Evolutionary conservation across 2,113 vertebrate species (phyloP).

Genomic region (Glaucomys volans): DNA sequence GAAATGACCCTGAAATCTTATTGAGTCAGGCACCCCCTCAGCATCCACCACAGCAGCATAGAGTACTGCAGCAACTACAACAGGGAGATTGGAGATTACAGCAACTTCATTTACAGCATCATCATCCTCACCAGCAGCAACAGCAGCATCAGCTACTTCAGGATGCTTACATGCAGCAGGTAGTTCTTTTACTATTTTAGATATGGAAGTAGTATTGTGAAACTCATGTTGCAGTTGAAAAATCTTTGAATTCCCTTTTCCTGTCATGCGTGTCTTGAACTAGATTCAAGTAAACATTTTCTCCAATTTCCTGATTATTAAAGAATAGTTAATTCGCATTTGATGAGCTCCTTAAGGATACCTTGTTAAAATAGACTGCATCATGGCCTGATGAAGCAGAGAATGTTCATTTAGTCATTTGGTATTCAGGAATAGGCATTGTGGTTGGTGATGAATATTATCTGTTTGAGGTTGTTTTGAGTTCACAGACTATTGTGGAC

Average conservation of each 20-base stretch:
- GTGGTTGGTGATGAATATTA: not conserved
- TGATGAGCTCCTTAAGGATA: not conserved
- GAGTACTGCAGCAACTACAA: slow-evolving; percentile 97
- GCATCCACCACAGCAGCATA: slow-evolving; percentile 90
- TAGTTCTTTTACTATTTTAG: slow-evolving; percentile 46
- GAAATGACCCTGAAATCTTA: slow-evolving; percentile 84
- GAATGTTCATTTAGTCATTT: not conserved
- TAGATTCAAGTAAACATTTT: not conserved
- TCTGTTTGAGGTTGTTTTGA: slow-evolving; percentile 28
- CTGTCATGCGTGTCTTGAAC: not conserved
- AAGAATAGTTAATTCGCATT: slow-evolving; percentile 21
- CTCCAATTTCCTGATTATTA: not conserved
- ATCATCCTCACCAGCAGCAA: slow-evolving; percentile 81
- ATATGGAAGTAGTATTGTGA: not conserved
- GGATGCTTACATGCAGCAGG: slow-evolving; percentile 92
- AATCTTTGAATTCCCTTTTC: not conserved
- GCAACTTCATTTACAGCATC: slow-evolving; percentile 88
- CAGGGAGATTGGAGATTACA: slow-evolving; percentile 97
- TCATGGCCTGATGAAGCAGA: not conserved
- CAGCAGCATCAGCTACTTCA: slow-evolving; percentile 87
- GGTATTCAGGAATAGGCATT: not conserved
- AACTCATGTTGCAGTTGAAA: not conserved
- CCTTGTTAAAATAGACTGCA: not conserved
- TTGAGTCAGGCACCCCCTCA: slow-evolving; percentile 87
- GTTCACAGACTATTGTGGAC: not conserved